phyloP scores from a whole-genome alignment of 1,140 invertebrate species.

The Formica exsecta region DNA sequence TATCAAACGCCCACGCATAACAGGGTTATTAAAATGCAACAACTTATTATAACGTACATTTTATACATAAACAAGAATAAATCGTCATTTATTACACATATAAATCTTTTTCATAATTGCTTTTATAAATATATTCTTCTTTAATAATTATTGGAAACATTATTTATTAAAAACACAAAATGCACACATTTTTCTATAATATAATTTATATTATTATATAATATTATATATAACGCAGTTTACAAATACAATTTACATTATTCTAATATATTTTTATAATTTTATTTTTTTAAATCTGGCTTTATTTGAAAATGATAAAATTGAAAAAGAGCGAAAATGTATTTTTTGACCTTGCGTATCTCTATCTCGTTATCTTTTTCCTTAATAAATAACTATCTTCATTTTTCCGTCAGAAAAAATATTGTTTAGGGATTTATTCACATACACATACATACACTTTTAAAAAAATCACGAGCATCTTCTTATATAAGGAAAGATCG shows the following conservation, averaged over 20 bases:
- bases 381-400: too few relatives aligned
- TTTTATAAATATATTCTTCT: conserved; percentile 12
- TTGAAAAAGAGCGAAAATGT: not conserved
- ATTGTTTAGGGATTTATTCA: not conserved
- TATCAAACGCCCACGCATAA: conserved; percentile 12
- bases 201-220: not conserved
- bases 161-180: not conserved
- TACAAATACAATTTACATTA: not conserved
- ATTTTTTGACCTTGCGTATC: not conserved
- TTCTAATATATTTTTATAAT: too few relatives aligned
- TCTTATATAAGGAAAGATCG: conserved; percentile 1
- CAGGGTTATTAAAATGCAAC: conserved; percentile 51
- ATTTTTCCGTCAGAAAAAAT: not conserved
- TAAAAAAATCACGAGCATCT: not conserved
- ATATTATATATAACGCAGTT: too few relatives aligned
- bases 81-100: conserved; percentile 2
- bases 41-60: conserved; percentile 38
- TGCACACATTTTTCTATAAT: not conserved
- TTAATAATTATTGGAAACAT: not conserved
- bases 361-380: not conserved
- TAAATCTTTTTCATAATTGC: conserved; percentile 35
- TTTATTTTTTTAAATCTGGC: not conserved
- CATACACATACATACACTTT: too few relatives aligned
- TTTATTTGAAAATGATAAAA: conserved; percentile 6
- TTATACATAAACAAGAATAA: conserved; percentile 24